Evolutionary conservation across 2,797 vertebrate genomes (phyloP).

Genomic region (Antrozous pallidus): DNA sequence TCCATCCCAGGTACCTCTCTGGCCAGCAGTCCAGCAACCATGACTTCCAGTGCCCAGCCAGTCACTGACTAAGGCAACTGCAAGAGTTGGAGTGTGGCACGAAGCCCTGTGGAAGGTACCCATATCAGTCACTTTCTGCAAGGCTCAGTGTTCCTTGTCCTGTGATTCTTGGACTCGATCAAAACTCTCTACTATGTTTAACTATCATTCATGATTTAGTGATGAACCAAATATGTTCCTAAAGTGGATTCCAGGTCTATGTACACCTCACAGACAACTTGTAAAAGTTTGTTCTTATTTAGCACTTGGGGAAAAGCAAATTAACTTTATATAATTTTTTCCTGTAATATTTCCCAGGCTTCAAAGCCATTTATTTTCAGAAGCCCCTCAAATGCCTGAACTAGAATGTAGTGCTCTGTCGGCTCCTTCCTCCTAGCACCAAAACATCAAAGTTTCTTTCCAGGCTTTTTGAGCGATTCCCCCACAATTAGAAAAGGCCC

Average conservation of each 20-base stretch:
- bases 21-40: background rate
- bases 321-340: background rate
- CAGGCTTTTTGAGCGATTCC: conserved; percentile 52
- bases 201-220: conserved; percentile 40
- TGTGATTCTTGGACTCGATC: background rate
- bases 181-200: background rate
- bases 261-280: background rate
- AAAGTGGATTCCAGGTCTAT: background rate
- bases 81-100: background rate
- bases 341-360: background rate
- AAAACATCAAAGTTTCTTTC: conserved; percentile 51
- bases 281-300: conserved; percentile 45
- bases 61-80: background rate
- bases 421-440: conserved; percentile 15
- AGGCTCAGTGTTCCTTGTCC: background rate
- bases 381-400: conserved; percentile 25
- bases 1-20: background rate
- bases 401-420: background rate
- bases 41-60: background rate
- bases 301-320: conserved; percentile 7
- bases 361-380: conserved; percentile 40
- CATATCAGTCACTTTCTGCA: background rate
- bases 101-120: background rate
- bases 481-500: conserved; percentile 59
- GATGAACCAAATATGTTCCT: conserved; percentile 21